A percentile compares a stretch with the other conserved stretches of the same genome.
These are phyloP conservation scores for Oedothorax gibbosus DNA, from an alignment of 1,140 invertebrate species.

Conservation along the genomic window DNA sequence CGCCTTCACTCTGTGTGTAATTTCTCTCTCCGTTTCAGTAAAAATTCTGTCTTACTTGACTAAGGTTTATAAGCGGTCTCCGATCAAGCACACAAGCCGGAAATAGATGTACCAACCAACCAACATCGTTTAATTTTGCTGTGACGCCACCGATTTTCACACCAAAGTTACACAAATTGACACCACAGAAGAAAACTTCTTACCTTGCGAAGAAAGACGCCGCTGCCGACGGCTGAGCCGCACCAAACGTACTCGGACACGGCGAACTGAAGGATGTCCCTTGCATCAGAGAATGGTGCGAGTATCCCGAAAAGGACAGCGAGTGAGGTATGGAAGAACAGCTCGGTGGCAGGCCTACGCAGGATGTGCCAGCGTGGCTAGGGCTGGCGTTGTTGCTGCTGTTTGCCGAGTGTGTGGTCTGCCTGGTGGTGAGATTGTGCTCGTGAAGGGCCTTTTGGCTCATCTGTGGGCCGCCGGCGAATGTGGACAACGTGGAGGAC, in stretches of 20 bases:
- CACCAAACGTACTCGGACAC: constrained; percentile 46
- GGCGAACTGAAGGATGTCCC: constrained; percentile 62
- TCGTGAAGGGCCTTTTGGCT: constrained; percentile 56
- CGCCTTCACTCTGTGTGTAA: too few species aligned
- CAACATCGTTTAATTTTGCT: too few species aligned
- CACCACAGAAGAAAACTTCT: not conserved
- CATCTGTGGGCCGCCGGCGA: constrained; percentile 43
- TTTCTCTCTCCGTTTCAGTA: too few species aligned
- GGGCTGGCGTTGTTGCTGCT: constrained; percentile 38
- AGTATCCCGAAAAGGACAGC: constrained; percentile 60
- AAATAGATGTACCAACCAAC: too few species aligned
- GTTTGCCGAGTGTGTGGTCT: constrained; percentile 27
- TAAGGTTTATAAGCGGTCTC: too few species aligned
- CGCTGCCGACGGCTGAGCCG: constrained; percentile 61
- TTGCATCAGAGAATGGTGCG: constrained; percentile 59
- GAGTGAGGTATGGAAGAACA: constrained; percentile 60
- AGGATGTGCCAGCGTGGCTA: constrained; percentile 45
- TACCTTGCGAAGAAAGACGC: constrained; percentile 64
- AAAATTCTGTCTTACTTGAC: too few species aligned
- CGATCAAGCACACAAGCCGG: too few species aligned
- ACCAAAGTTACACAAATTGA: too few species aligned
- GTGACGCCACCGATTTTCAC: too few species aligned
- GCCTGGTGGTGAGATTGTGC: constrained; percentile 43
- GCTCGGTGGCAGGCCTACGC: constrained; percentile 50
- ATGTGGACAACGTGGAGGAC: constrained; percentile 47